Evolutionary conservation across 2,113 vertebrate species (phyloP), one percentile per base, ranked within the genome.

Genomic region (Tiliqua scincoides): DNA sequence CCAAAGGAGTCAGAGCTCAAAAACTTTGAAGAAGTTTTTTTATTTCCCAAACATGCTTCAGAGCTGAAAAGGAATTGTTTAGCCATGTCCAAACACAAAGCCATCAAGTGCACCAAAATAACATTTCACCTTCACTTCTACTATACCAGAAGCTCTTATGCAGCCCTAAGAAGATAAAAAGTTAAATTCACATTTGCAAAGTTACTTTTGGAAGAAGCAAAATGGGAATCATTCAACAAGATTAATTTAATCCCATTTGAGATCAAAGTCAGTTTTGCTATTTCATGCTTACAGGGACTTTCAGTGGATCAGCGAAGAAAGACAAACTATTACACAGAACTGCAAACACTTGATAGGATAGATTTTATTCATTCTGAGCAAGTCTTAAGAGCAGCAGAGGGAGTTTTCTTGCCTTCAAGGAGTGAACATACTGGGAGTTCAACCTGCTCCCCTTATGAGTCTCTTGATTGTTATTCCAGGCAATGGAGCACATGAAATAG

Each of bases 181-280:
- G 77, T 82, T 79, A 65, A 43, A 81, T 57, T 62, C 74, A 61
- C 65, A 87, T 0, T 77, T 14, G 20, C 80, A 76, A n/a, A 87
- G 35, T 76, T 82, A 75, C 9, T 70, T 30, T 25, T 73, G 32
- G 72, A 10, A 6, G 72, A n/a, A 59, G 85, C 1, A 76, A 90
- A 87, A 78, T 75, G n/a, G 71, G 86, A 85, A 87, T 79, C 1
- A 32, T 7, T 5, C 32, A 74, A 20, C 63, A 68, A 86, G 73
- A 12, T 78, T 1, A 75, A 70, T 82, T 89, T 85, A 86, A 83
- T 78, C 27, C 67, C 32, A 63, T 1, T 11, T 4, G 35, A 79
- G 40, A 76, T 8, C 85, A n/a, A 89, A 84, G 40, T 21, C 52
- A 68, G 79, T 68, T 68, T 43, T 20, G 48, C 40, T 59, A 68